Percentiles rank a stretch among this genome's conserved stretches.
Conservation (phyloP, 2,797 vertebrate genomes). For the Aulostomus chinensis region DNA sequence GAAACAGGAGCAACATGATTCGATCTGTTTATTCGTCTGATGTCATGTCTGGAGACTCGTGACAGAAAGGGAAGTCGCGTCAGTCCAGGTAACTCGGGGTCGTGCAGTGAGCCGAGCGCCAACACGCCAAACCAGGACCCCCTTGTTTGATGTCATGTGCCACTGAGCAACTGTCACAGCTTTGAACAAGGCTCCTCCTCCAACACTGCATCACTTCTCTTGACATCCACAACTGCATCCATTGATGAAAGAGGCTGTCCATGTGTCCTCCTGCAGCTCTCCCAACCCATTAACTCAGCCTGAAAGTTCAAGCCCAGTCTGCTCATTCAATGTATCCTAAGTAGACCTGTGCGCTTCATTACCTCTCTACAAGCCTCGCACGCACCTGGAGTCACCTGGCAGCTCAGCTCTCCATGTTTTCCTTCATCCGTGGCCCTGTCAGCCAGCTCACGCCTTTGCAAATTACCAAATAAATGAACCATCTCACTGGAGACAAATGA, state of each 20-base stretch:
- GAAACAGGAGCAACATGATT: too few relatives aligned
- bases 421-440: conserved; percentile 43
- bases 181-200: too few relatives aligned
- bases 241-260: conserved; percentile 7
- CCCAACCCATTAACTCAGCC: conserved; percentile 10
- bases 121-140: too few relatives aligned
- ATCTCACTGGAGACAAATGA: conserved; percentile 71
- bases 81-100: too few relatives aligned
- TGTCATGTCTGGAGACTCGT: too few relatives aligned
- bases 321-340: conserved; percentile 63
- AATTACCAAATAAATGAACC: conserved; percentile 79
- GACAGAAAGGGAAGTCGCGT: too few relatives aligned
- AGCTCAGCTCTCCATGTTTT: conserved; percentile 15
- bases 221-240: conserved; percentile 7
- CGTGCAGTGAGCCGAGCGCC: too few relatives aligned
- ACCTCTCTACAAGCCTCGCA: conserved; percentile 47
- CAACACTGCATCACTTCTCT: too few relatives aligned
- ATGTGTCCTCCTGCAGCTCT: conserved; percentile 3
- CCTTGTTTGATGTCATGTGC: too few relatives aligned
- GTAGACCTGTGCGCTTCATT: conserved; percentile 65
- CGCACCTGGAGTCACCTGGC: conserved; percentile 49
- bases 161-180: too few relatives aligned
- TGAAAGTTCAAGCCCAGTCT: conserved; percentile 57
- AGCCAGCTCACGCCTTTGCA: conserved; percentile 48
- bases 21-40: too few relatives aligned